phyloP scores from a whole-genome alignment of 2,113 vertebrate genomes.

The Vanacampus margaritifer region DNA sequence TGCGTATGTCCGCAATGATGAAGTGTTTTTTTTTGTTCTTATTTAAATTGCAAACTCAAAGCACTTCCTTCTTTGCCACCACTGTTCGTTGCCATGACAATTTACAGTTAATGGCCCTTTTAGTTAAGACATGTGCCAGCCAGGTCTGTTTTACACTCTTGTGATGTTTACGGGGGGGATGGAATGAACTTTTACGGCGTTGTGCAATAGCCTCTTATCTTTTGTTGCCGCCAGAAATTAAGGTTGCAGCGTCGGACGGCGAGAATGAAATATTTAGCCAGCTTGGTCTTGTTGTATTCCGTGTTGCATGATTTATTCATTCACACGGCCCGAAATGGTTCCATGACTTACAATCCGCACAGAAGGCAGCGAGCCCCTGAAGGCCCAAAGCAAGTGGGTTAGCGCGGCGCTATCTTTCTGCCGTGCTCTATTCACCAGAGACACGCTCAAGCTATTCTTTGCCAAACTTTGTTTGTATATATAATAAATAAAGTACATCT shows the following conservation, averaged over 20 bases:
- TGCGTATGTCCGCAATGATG: too few relatives aligned
- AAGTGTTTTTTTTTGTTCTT: too few relatives aligned
- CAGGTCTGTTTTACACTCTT: not conserved
- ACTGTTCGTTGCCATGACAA: not conserved
- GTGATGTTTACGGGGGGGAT: constrained; percentile 8
- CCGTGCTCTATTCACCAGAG: constrained; percentile 29
- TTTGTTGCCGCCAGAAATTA: constrained; percentile 37
- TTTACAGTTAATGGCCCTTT: not conserved
- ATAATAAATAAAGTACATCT: constrained; percentile 46
- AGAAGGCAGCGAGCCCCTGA: constrained; percentile 37
- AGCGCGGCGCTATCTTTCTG: constrained; percentile 31
- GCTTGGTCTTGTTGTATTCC: constrained; percentile 44
- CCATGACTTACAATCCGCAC: constrained; percentile 41
- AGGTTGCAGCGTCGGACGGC: constrained; percentile 35
- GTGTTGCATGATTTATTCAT: constrained; percentile 62
- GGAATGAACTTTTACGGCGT: constrained; percentile 28
- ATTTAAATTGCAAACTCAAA: not conserved
- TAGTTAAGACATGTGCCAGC: not conserved
- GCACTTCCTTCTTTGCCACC: not conserved
- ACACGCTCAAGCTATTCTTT: constrained; percentile 33
- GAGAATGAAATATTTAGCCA: constrained; percentile 61
- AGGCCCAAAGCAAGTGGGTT: constrained; percentile 42
- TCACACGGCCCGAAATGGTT: constrained; percentile 49
- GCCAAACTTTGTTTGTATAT: constrained; percentile 41
- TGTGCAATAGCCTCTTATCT: constrained; percentile 20